Base-by-base conservation (phyloP, 2,113 vertebrate genomes). In the Scopus umbretta region DNA sequence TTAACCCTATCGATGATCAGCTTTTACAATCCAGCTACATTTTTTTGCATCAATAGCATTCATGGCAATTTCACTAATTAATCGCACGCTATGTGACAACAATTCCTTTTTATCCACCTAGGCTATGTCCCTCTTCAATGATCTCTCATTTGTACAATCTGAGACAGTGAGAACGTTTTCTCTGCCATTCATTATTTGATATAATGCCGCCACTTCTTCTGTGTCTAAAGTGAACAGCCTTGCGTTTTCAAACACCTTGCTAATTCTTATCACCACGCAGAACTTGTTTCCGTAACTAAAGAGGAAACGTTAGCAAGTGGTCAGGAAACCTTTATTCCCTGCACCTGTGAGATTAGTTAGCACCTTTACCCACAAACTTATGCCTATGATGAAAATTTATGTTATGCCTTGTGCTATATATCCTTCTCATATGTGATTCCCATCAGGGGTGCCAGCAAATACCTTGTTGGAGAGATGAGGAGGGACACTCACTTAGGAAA, bases 401-500 rank as follows among this genome's bases (percentile, higher is more conserved):
- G 5, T 12, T 1, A 2, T 21, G 19, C 4, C 2, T 91, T 78
- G 47, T 45, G 36, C 12, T 58, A 1, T 5, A 4, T 36, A n/a
- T 56, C 61, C 42, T 90, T 43, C 38, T 79, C 8, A 12, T 53
- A 2, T 2, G 1, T 16, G 56, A 29, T 71, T 75, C n/a, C 32
- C 7, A 7, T 4, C 26, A 10, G 29, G 19, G 34, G 29, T 61
- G 21, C 43, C 40, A n/a, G 34, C 23, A 65, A 80, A 74, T 19
- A 56, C 7, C 17, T 10, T 38, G 8, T 26, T 32, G 58, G 25
- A 26, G n/a, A 78, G 22, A 55, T 4, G 16, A 72, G 21, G 17
- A 75, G 34, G 10, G 42, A 87, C 42, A 8, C 13, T 40, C 42
- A 13, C 10, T 3, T 61, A 29, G 58, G 13, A 61, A 13, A 63